phyloP scores from a whole-genome alignment of 2,888 invertebrate genomes.

The Drosophila atroscutellata region DNA sequence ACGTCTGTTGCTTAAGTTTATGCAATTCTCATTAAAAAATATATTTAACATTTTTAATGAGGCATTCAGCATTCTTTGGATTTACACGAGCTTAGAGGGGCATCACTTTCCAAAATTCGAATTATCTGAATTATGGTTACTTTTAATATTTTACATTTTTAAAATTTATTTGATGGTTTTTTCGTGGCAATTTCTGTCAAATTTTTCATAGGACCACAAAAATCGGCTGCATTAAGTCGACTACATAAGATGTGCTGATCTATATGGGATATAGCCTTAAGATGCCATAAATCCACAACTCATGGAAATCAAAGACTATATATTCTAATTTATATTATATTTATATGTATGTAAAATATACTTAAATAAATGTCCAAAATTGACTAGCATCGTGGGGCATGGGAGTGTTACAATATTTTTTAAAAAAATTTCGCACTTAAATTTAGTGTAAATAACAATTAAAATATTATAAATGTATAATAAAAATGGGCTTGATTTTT shows the following conservation, averaged over 20 bases:
- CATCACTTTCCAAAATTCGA: background rate
- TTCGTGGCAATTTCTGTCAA: background rate
- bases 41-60: background rate
- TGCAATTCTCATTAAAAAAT: background rate
- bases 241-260: background rate
- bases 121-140: background rate
- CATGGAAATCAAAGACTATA: background rate
- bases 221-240: background rate
- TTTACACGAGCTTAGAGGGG: background rate
- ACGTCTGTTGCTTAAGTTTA: background rate
- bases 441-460: background rate
- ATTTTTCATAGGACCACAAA: background rate
- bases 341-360: background rate
- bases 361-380: background rate
- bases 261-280: background rate
- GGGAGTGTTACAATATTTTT: background rate
- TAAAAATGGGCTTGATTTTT: constrained; percentile 15
- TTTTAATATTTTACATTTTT: background rate
- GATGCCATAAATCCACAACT: too few relatives aligned
- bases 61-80: background rate
- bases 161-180: background rate
- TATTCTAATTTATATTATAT: background rate
- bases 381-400: constrained; percentile 12
- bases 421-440: background rate
- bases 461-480: background rate